Percentiles rank a stretch among this genome's conserved stretches.
These are phyloP conservation scores for Mus caroli DNA, from an alignment of 2,797 vertebrate species.

Conservation along the genomic window DNA sequence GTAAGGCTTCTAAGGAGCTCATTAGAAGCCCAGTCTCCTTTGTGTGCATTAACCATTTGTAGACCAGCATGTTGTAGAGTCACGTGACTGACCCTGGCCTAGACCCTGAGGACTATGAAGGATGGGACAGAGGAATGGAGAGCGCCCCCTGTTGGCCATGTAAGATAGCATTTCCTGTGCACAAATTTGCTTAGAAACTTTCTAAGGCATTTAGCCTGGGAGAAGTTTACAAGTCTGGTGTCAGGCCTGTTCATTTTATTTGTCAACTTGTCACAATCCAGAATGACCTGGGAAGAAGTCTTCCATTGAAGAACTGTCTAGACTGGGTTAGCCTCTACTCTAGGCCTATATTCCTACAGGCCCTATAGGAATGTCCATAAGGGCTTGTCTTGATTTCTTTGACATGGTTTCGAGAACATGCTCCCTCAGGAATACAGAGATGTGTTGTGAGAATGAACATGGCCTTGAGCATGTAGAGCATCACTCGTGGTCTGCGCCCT, in stretches of 20 bases:
- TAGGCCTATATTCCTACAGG: not conserved
- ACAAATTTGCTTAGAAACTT: not conserved
- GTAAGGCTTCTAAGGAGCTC: not conserved
- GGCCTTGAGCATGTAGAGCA: not conserved
- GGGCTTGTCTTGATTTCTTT: not conserved
- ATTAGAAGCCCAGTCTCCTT: not conserved
- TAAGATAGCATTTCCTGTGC: not conserved
- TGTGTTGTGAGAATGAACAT: not conserved
- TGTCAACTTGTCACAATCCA: not conserved
- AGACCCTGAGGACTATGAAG: not conserved
- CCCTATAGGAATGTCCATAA: too few relatives aligned
- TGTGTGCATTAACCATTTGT: not conserved
- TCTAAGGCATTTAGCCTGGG: not conserved
- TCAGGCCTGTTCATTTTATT: not conserved
- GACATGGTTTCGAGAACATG: too few relatives aligned
- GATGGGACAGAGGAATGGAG: not conserved
- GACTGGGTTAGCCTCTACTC: too few relatives aligned
- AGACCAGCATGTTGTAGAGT: not conserved
- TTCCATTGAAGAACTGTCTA: not conserved
- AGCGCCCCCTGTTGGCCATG: not conserved
- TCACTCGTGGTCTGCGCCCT: not conserved
- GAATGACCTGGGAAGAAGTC: not conserved
- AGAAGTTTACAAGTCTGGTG: not conserved
- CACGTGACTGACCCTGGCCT: not conserved
- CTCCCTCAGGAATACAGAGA: not conserved